Evolutionary conservation across 2,113 vertebrate genomes (phyloP).

Genomic region (Sylvia atricapilla): DNA sequence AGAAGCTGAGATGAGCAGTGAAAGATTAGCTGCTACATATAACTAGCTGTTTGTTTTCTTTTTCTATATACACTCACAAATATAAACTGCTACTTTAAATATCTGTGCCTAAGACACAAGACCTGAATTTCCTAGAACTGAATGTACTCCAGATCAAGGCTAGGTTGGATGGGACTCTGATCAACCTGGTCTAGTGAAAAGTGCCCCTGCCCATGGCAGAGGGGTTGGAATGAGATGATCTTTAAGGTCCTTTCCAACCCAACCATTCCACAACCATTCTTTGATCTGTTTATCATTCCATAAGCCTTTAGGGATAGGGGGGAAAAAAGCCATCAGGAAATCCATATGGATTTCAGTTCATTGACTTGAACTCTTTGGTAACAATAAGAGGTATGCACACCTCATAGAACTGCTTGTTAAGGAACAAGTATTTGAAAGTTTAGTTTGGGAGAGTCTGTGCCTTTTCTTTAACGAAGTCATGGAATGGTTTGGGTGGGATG

Average conservation of each 20-base stretch:
- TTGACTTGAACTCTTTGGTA: background rate
- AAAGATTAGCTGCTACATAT: background rate
- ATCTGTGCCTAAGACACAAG: background rate
- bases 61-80: background rate
- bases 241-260: background rate
- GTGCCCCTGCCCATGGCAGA: background rate
- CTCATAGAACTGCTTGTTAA: background rate
- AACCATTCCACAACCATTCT: background rate
- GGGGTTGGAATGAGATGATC: background rate
- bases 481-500: background rate
- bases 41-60: background rate
- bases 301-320: rapidly evolving
- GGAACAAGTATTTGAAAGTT: background rate
- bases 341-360: background rate
- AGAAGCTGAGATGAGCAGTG: background rate
- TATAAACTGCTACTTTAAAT: background rate
- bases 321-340: background rate
- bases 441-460: background rate
- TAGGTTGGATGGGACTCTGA: background rate
- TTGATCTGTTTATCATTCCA: background rate
- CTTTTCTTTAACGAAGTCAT: background rate
- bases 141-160: background rate
- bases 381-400: background rate
- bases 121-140: background rate
- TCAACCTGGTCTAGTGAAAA: background rate